Evolutionary conservation across 2,113 vertebrate species (phyloP), one percentile per base, ranked within the genome.

Genomic region (Abramis brama): DNA sequence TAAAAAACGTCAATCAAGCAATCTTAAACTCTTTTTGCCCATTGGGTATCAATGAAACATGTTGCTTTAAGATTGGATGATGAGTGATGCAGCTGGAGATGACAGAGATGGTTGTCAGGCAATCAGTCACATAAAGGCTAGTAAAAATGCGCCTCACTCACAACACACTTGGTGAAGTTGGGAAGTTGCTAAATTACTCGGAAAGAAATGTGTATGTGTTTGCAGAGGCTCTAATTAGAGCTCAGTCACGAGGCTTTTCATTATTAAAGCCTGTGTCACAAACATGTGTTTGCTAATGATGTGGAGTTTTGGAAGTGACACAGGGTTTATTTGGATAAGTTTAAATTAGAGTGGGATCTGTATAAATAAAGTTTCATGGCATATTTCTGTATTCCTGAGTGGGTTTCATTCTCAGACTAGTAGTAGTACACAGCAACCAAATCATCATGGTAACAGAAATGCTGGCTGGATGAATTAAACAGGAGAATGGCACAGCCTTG

Each of bases 321-420:
- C 55, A 23, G 55, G 55, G 55, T 57, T 23, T 9, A 60, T 47
- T 39, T 25, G 50, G 66, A 87, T 88, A 83, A 33, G 71, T 88
- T 88, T 75, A 80, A 90, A 88, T 90, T 84, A 85, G 75, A 27
- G 47, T 27, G 55, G 77, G 60, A 82, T 1, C 71, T 62, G 57
- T 68, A 57, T 87, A 52, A 62, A 25, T 25, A 43, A 7, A 15
- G 15, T 33, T 30, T 30, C 12, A 81, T 39, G 19, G 59, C 59
- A 39, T 45, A 70, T 39, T 25, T 25, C 6, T 33, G n/a, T 36
- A 43, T 74, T 45, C 68, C 33, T 36, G 33, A 21, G 21, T 36
- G 66, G 17, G 7, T 70, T 70, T 70, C 2, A 13, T 17, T 57
- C 19, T 39, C 30, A 57, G 50, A 78, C 47, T 33, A 0, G 50